Conservation (phyloP, 2,888 invertebrate species). For the Baronia brevicornis region DNA sequence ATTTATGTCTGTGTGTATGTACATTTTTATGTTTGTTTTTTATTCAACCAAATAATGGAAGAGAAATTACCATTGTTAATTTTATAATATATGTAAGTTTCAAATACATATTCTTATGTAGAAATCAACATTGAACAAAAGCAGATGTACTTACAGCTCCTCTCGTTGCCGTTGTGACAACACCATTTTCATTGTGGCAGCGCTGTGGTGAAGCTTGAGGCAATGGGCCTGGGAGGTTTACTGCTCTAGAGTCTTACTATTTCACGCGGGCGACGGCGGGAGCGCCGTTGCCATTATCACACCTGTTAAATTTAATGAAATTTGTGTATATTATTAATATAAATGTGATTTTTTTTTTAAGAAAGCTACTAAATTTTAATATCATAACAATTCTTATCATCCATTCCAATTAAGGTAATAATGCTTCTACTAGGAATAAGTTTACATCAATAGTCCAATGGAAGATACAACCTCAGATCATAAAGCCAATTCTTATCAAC, state of each 20-base stretch:
- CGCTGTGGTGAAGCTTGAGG: conserved; percentile 53
- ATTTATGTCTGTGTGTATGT: too few relatives aligned
- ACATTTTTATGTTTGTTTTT: too few relatives aligned
- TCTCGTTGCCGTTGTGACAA: conserved; percentile 99
- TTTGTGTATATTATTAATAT: conserved; percentile 4
- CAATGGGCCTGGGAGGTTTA: conserved; percentile 54
- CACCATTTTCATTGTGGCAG: conserved; percentile 97
- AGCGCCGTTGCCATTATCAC: conserved; percentile 70
- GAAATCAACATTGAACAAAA: conserved; percentile 10
- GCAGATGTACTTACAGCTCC: conserved; percentile 93
- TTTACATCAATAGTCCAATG: too few relatives aligned
- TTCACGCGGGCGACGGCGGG: conserved; percentile 65
- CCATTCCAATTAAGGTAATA: too few relatives aligned
- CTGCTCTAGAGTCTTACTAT: conserved; percentile 61
- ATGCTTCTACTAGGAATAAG: too few relatives aligned
- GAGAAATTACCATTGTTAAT: too few relatives aligned
- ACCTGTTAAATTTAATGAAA: conserved; percentile 45
- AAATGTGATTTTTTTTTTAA: too few relatives aligned
- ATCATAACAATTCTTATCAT: too few relatives aligned
- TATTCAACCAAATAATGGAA: too few relatives aligned
- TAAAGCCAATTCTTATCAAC: too few relatives aligned
- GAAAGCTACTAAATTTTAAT: too few relatives aligned
- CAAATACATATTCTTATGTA: conserved; percentile 12
- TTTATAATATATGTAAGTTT: conserved; percentile 5
- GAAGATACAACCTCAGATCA: too few relatives aligned